Evolutionary conservation across 2,113 vertebrate species (phyloP).

Genomic region (Malurus alboscapulatus): DNA sequence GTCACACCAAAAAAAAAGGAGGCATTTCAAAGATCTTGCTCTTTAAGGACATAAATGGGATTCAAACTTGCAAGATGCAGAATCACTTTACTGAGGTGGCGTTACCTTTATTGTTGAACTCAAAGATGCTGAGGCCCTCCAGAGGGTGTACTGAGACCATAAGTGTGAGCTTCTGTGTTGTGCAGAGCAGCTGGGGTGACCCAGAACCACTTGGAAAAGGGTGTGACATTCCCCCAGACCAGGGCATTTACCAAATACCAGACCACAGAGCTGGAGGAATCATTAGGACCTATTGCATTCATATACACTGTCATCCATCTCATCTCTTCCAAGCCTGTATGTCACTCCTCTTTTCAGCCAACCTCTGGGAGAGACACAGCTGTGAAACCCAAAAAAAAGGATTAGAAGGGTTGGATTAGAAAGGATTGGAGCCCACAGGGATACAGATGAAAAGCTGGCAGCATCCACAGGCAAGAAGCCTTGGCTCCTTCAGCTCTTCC

Average conservation of each 20-base stretch:
- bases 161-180: rapidly evolving
- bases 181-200: not conserved
- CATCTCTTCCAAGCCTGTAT: rapidly evolving
- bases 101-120: not conserved
- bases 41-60: not conserved
- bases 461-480: not conserved
- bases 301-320: not conserved
- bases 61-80: not conserved
- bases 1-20: not conserved
- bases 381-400: not conserved
- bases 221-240: rapidly evolving
- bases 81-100: not conserved
- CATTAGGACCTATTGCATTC: not conserved
- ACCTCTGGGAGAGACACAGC: not conserved
- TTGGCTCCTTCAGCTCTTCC: not conserved
- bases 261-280: not conserved
- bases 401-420: not conserved
- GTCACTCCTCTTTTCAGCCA: not conserved
- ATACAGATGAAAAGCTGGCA: not conserved
- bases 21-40: not conserved
- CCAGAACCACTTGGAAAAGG: not conserved
- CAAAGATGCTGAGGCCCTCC: not conserved
- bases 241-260: not conserved
- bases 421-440: not conserved
- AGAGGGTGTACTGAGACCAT: not conserved